Base-by-base conservation (phyloP, 2,797 vertebrate species). In the Choloepus didactylus region DNA sequence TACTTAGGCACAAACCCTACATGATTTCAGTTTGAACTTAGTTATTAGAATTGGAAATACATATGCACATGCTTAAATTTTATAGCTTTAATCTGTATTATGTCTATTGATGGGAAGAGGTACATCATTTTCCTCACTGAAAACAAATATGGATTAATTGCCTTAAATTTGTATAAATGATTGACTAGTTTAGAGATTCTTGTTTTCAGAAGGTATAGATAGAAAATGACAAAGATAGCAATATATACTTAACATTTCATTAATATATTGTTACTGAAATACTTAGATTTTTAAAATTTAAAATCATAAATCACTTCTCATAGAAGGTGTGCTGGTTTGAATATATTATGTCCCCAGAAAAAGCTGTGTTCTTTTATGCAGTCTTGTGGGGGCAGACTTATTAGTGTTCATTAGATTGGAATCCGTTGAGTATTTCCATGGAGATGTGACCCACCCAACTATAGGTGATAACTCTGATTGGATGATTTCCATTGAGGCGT, bases 71-170 rank as follows among this genome's bases (percentile, higher is more conserved):
- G 72, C 84, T 96, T 95, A 93, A 81, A 87, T 95, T 95, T 69
- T 3, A 14, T 89, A 97, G 96, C 97, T 98, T 98, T 97, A 97
- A 97, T 95, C 83, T 98, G 19, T 93, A 82, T 96, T 82, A 80
- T 79, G 87, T 95, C 2, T 96, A 5, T 62, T 14, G 15, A 46
- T 93, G 95, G 92, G 77, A 80, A 90, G 96, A 97, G 95, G 87
- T 92, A 31, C 85, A 93, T 97, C 95, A 93, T 54, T 96, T 97
- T 96, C 46, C 80, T 29, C 69, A 67, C 76, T 60, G 59, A 81
- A 79, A 92, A 94, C 94, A 90, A 77, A 51, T 44, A 94, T 60
- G 88, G 66, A 86, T 96, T 87, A 80, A 16, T 94, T 95, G 90
- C 92, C 94, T 93, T 77, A 77, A 56, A 95, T 95, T 84, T 95